Base-by-base conservation (phyloP, 37 sponge, comb jelly and placozoan genomes). In the Cladorhizidae sp. region DNA sequence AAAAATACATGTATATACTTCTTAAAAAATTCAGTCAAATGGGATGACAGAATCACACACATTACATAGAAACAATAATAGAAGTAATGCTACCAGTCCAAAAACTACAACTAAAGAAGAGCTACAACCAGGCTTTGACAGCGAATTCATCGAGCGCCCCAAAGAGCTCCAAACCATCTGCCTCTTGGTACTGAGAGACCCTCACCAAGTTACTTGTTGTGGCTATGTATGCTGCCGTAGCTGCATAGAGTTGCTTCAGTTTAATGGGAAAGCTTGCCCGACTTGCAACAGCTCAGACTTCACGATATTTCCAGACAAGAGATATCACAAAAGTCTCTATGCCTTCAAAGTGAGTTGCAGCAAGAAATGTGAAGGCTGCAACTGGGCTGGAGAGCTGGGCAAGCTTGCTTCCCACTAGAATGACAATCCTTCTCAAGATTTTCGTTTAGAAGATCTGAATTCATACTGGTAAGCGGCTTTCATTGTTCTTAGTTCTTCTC, bases 121-220 rank as follows among this genome's bases (percentile, higher is more conserved):
- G n/a, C 26, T 21, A 67, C 28, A 9, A 37, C 61, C n/a, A 7
- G 80, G 80, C 3, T 83, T 61, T 40, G 83, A 83, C 21, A 74
- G 83, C 36, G 75, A 74, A 56, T 75, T 83, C 37, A 17, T 83
- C 0, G 75, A 83, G 37, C 64, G 23, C 12, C 83, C 83, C 11
- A 74, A 50, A 38, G 75, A 63, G 29, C 41, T 80, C 1, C 83
- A 83, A 52, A 83, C 75, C 1, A 67, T 83, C n/a, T 83, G 83
- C 29, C 75, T 65, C 40, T 56, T 54, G 28, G 32, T 74, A 21
- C 75, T 83, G 22, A 75, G 83, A 8, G 75, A 83, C 26, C 83
- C 83, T 25, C 29, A 74, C 67, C 83, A 69, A 36, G 69, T 43
- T 20, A 83, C 57, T 40, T 83, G 83, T 35, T 83, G 83, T 28